A percentile compares a stretch with the other conserved stretches of the same genome.
These are phyloP conservation scores for Petrocephalus microphthalmus DNA, from an alignment of 2,113 vertebrate genomes.

Conservation along the genomic window DNA sequence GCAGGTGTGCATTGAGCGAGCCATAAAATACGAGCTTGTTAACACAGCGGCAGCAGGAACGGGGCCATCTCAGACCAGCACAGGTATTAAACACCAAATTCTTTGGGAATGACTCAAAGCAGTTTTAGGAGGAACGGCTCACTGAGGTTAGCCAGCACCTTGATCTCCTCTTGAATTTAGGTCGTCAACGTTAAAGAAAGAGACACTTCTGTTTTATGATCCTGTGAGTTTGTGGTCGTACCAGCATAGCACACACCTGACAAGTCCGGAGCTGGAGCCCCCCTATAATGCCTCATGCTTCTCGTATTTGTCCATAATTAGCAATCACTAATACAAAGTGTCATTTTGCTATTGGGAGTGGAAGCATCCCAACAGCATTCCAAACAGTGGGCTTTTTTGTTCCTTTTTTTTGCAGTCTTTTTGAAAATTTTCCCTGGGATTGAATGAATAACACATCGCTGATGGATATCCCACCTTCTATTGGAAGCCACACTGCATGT, in stretches of 20 bases:
- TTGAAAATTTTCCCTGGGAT: conserved; percentile 56
- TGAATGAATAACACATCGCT: conserved; percentile 77
- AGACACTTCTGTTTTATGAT: not conserved
- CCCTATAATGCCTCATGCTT: not conserved
- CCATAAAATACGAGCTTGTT: conserved; percentile 8
- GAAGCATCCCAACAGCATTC: not conserved
- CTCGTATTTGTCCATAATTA: not conserved
- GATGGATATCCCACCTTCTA: conserved; percentile 65
- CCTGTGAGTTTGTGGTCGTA: not conserved
- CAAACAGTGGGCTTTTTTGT: not conserved
- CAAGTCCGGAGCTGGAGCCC: not conserved
- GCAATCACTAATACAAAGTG: not conserved
- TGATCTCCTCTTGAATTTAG: conserved; percentile 47
- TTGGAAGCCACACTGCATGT: conserved; percentile 75
- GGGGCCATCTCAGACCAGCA: conserved; percentile 65
- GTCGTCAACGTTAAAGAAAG: conserved; percentile 35
- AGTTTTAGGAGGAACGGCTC: conserved; percentile 65
- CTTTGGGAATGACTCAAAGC: conserved; percentile 46
- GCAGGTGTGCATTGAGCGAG: conserved; percentile 16
- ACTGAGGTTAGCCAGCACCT: conserved; percentile 58
- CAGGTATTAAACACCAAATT: conserved; percentile 59
- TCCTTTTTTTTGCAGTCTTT: not conserved
- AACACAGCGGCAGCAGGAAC: not conserved
- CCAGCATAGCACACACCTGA: not conserved
- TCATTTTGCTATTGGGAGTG: not conserved